A percentile compares a stretch with the other conserved stretches of the same genome.
phyloP scores from a whole-genome alignment of 2,888 invertebrate species.

The Molorchus minor region DNA sequence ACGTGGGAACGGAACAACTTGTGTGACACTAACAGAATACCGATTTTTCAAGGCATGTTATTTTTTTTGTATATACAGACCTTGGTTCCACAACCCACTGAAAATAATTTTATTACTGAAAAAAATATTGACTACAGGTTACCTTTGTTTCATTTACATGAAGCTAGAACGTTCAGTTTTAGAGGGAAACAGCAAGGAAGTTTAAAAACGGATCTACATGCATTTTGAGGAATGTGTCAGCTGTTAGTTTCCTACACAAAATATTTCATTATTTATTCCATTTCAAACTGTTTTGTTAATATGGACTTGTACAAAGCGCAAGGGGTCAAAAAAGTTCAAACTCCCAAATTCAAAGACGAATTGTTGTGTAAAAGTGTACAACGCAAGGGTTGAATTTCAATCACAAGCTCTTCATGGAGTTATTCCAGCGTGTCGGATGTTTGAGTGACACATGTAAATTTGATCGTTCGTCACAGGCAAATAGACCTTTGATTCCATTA shows the following conservation, averaged over 20 bases:
- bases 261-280: neutral
- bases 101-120: too few species aligned
- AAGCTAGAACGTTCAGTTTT: too few species aligned
- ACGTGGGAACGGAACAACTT: too few species aligned
- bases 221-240: neutral
- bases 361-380: neutral
- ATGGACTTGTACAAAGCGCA: neutral
- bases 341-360: neutral
- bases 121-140: too few species aligned
- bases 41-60: too few species aligned
- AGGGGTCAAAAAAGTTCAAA: neutral
- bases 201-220: neutral
- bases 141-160: too few species aligned
- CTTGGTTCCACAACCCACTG: too few species aligned
- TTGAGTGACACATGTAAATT: conserved; percentile 43
- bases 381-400: conserved; percentile 12
- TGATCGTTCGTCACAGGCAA: conserved; percentile 21
- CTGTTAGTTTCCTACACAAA: neutral
- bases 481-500: conserved; percentile 15
- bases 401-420: neutral
- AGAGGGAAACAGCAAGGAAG: too few species aligned
- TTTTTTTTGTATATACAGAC: too few species aligned
- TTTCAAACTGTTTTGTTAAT: neutral
- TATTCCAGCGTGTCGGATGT: conserved; percentile 36
- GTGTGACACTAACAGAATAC: too few species aligned